These are phyloP conservation scores for Pterocles orientalis DNA, from an alignment of 2,113 vertebrate genomes.

Conservation along the genomic window DNA sequence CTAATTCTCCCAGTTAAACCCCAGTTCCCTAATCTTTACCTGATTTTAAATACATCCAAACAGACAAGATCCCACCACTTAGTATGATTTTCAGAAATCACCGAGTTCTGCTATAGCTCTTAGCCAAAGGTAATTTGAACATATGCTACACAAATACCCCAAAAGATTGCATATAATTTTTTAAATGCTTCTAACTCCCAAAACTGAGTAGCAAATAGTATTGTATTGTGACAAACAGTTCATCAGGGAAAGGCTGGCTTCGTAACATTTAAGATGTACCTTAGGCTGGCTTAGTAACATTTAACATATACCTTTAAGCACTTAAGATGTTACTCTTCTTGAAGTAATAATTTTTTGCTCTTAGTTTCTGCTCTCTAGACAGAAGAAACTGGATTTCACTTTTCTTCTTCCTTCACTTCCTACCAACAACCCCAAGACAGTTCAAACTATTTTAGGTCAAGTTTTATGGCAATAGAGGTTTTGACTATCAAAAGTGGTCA, in stretches of 20 bases:
- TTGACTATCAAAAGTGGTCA: conserved; percentile 16
- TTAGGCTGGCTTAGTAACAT: too few relatives aligned
- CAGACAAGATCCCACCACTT: background rate
- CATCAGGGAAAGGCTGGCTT: background rate
- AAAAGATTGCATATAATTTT: background rate
- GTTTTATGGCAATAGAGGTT: conserved; percentile 26
- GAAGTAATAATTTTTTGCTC: background rate
- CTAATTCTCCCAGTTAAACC: background rate
- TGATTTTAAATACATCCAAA: background rate
- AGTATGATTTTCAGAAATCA: background rate
- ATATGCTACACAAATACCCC: background rate
- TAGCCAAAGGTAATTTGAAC: background rate
- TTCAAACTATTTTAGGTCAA: conserved; percentile 33
- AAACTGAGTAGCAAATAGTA: background rate
- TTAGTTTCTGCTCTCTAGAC: background rate
- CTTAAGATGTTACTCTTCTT: background rate
- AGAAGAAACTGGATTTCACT: background rate
- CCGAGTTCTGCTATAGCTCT: background rate
- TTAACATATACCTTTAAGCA: background rate
- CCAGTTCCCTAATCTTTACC: background rate
- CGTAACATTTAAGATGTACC: too few relatives aligned
- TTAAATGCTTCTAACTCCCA: background rate
- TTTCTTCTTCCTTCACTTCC: background rate
- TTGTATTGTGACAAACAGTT: background rate
- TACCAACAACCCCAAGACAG: background rate